Conservation (phyloP, 2,113 vertebrate genomes). For the Plectropomus leopardus region DNA sequence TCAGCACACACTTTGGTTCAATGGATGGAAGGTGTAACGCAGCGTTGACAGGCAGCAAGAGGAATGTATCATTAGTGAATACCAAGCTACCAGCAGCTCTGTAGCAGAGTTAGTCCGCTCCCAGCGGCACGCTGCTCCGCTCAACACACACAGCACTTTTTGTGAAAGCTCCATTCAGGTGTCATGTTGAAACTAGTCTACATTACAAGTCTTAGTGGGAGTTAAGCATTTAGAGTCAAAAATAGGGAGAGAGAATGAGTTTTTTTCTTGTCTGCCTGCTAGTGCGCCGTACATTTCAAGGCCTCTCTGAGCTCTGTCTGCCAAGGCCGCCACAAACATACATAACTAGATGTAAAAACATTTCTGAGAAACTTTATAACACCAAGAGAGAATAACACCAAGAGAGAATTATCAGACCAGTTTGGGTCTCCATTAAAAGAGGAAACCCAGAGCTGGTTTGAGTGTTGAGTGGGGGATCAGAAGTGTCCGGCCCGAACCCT, state of each 20-base stretch:
- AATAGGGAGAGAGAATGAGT: conserved; percentile 10
- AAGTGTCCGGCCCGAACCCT: conserved; percentile 16
- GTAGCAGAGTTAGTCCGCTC: conserved; percentile 49
- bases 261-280: conserved; percentile 53
- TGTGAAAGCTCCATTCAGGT: conserved; percentile 61
- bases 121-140: conserved; percentile 24
- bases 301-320: conserved; percentile 83
- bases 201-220: conserved; percentile 51
- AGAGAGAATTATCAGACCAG: neutral
- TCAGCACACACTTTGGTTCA: conserved; percentile 10
- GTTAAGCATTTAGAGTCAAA: conserved; percentile 61
- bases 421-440: neutral
- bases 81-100: conserved; percentile 54
- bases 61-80: conserved; percentile 75
- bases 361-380: neutral
- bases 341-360: neutral
- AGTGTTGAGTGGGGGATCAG: conserved; percentile 47
- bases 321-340: conserved; percentile 64
- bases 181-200: conserved; percentile 67
- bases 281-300: conserved; percentile 82
- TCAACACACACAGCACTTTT: conserved; percentile 50
- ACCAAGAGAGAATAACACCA: neutral
- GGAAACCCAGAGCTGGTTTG: neutral
- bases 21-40: conserved; percentile 49
- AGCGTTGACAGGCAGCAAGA: conserved; percentile 55